Evolutionary conservation across 2,113 vertebrate genomes (phyloP).

Genomic region (Aptenodytes forsteri): DNA sequence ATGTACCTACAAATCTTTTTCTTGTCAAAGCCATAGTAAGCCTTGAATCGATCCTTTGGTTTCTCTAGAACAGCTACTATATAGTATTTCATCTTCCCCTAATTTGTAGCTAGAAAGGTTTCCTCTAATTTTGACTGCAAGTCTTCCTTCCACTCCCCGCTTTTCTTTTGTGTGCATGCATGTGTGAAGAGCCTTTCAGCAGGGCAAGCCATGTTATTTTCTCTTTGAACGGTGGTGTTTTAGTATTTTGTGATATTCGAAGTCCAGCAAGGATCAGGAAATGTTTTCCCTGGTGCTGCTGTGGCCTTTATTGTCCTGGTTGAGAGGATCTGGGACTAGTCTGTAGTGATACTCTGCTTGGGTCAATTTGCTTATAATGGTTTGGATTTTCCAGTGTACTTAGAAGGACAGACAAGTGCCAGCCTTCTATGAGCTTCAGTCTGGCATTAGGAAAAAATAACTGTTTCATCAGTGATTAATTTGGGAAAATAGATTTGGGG

Average conservation of each 20-base stretch:
- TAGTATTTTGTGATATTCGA: neutral
- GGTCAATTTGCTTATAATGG: neutral
- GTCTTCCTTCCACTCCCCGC: accelerated
- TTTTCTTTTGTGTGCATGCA: neutral
- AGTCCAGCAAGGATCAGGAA: neutral
- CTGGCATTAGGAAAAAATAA: neutral
- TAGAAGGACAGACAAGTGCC: neutral
- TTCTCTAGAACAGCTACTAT: neutral
- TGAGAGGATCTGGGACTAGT: neutral
- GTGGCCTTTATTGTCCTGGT: neutral
- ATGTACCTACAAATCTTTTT: neutral
- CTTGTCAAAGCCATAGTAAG: neutral
- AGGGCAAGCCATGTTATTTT: neutral
- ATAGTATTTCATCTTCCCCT: neutral
- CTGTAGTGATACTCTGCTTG: neutral
- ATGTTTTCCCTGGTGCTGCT: neutral
- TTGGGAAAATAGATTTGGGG: neutral
- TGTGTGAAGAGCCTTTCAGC: neutral
- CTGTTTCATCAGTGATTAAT: neutral
- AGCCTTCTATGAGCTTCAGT: neutral
- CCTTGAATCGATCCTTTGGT: neutral
- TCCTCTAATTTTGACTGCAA: neutral
- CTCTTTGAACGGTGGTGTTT: neutral
- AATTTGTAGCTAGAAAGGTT: neutral
- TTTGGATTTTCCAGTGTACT: neutral